Evolutionary conservation across 2,888 invertebrate species (phyloP).

Genomic region (Acleris emargana): DNA sequence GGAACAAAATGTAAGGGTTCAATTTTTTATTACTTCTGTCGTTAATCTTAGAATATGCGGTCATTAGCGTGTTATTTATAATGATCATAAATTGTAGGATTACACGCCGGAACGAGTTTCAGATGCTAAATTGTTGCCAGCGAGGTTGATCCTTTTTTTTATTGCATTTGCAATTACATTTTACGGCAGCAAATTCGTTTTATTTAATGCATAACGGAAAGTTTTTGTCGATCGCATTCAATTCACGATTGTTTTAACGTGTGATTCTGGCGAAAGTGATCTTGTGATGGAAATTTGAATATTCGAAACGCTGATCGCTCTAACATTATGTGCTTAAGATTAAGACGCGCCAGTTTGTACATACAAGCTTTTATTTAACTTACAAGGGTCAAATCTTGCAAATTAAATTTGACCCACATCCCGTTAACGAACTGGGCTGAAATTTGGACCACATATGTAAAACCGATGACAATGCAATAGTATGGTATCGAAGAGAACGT

Average conservation of each 20-base stretch:
- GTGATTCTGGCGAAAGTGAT: no score
- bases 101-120: conserved; percentile 1
- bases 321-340: no score
- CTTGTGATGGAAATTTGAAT: no score
- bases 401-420: no score
- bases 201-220: not conserved
- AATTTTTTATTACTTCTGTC: conserved; percentile 5
- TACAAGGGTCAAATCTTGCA: no score
- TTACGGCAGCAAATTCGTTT: not conserved
- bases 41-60: conserved; percentile 5
- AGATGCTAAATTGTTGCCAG: conserved; percentile 12
- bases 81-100: conserved; percentile 14
- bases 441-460: no score
- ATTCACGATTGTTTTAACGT: not conserved
- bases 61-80: conserved; percentile 10
- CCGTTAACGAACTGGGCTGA: no score
- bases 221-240: not conserved
- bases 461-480: no score
- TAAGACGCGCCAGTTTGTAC: no score
- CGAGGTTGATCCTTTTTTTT: not conserved
- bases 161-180: conserved; percentile 11
- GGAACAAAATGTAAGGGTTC: conserved; percentile 54
- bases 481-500: no score
- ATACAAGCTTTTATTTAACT: no score
- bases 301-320: no score